These are phyloP conservation scores for Cerceris rybyensis DNA, from an alignment of 2,888 invertebrate species.

Conservation along the genomic window DNA sequence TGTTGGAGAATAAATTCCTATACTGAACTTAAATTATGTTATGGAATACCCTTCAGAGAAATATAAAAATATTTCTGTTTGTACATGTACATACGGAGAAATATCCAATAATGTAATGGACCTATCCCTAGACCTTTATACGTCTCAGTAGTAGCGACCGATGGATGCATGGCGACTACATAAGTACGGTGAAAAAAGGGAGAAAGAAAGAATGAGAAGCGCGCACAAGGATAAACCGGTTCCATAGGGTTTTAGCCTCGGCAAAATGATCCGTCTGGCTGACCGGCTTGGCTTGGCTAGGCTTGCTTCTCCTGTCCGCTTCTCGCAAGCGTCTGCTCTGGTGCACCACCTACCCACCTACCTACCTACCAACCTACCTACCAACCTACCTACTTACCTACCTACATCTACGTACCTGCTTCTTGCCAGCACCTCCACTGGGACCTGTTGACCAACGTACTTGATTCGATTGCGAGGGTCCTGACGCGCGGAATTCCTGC, in stretches of 20 bases:
- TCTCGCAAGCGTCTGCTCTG: slow-evolving; percentile 57
- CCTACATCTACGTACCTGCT: slow-evolving; percentile 34
- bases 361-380: slow-evolving; percentile 55
- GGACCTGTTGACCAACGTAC: slow-evolving; percentile 55
- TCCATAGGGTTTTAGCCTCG: slow-evolving; percentile 71
- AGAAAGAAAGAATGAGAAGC: slow-evolving; percentile 40
- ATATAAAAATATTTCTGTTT: not conserved
- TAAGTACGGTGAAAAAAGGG: slow-evolving; percentile 31
- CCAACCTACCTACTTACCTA: slow-evolving; percentile 48
- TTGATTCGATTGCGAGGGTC: slow-evolving; percentile 50
- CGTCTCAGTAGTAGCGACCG: slow-evolving; percentile 53
- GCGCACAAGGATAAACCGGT: slow-evolving; percentile 69
- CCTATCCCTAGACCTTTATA: not conserved
- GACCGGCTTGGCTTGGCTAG: slow-evolving; percentile 45
- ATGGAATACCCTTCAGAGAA: no score
- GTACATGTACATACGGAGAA: not conserved
- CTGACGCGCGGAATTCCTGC: slow-evolving; percentile 61
- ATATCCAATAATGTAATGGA: not conserved
- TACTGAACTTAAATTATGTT: no score
- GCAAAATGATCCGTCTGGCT: slow-evolving; percentile 75
- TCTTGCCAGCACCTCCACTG: slow-evolving; percentile 29
- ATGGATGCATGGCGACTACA: slow-evolving; percentile 58
- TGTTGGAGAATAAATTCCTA: no score
- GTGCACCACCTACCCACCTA: slow-evolving; percentile 68
- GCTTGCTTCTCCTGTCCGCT: slow-evolving; percentile 42